These are phyloP conservation scores for Seriola rivoliana DNA, from an alignment of 2,113 vertebrate genomes.

Conservation along the genomic window DNA sequence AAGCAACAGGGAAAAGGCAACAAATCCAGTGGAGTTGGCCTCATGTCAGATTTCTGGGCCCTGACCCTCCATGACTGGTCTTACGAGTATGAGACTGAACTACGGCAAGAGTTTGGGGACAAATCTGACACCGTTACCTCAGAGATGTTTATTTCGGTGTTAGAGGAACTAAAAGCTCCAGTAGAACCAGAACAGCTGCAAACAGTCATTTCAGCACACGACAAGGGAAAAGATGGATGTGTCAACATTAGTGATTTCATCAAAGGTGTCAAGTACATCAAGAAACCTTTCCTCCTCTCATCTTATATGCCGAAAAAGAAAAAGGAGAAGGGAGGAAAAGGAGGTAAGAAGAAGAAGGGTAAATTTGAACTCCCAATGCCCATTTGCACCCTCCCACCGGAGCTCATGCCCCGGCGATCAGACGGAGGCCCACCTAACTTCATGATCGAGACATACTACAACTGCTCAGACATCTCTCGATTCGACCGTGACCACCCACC, in stretches of 20 bases:
- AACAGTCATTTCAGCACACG: conserved; percentile 80
- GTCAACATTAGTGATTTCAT: conserved; percentile 89
- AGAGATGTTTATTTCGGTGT: conserved; percentile 82
- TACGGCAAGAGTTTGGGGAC: conserved; percentile 77
- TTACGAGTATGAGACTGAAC: conserved; percentile 80
- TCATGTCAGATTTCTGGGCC: conserved; percentile 83
- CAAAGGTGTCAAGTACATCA: conserved; percentile 89
- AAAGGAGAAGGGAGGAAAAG: conserved; percentile 79
- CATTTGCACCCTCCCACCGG: conserved; percentile 85
- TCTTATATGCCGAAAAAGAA: conserved; percentile 87
- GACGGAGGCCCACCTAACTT: conserved; percentile 88
- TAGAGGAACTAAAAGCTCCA: conserved; percentile 82
- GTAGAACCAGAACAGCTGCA: conserved; percentile 71
- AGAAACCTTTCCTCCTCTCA: conserved; percentile 85
- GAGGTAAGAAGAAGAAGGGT: conserved; percentile 78
- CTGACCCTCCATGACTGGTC: conserved; percentile 93
- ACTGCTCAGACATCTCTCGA: conserved; percentile 72
- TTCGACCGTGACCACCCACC: conserved; percentile 85
- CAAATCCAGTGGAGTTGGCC: conserved; percentile 59
- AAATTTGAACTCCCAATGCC: conserved; percentile 86
- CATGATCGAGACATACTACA: conserved; percentile 88
- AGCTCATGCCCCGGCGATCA: conserved; percentile 49
- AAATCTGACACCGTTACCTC: conserved; percentile 70
- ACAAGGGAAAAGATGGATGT: conserved; percentile 68
- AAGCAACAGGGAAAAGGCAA: conserved; percentile 77